Percentiles rank a stretch among this genome's conserved stretches.
phyloP scores from a whole-genome alignment of 92 coral and sea anemone genomes.

The Blastomussa wellsi region DNA sequence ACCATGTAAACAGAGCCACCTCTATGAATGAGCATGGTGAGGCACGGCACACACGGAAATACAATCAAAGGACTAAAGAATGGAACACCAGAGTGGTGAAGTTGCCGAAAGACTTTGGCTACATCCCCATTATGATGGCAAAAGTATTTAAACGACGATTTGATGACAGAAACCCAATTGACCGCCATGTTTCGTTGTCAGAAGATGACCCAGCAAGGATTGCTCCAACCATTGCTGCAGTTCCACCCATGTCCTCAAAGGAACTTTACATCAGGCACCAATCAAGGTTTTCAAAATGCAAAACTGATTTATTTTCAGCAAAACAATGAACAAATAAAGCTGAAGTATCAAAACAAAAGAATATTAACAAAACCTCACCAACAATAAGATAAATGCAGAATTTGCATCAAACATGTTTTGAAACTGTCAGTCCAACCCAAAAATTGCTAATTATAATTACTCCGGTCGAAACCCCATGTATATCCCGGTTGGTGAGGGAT shows the following conservation, averaged over 20 bases:
- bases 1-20: conserved; percentile 36
- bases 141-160: conserved; percentile 31
- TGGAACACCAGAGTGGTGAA: conserved; percentile 49
- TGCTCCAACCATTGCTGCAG: conserved; percentile 44
- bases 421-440: too few species aligned
- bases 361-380: too few species aligned
- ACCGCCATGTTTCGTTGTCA: conserved; percentile 20
- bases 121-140: conserved; percentile 55
- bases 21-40: conserved; percentile 32
- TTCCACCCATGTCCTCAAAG: conserved; percentile 44
- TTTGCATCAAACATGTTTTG: too few species aligned
- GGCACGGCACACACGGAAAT: conserved; percentile 39
- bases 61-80: conserved; percentile 51
- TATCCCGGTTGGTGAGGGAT: conserved; percentile 61
- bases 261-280: conserved; percentile 41
- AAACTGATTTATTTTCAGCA: conserved; percentile 32
- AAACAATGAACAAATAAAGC: neutral
- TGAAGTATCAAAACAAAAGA: neutral
- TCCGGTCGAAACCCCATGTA: conserved; percentile 53
- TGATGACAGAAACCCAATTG: conserved; percentile 27
- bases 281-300: conserved; percentile 37
- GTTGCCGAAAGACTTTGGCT: conserved; percentile 49
- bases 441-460: neutral
- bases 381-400: too few species aligned
- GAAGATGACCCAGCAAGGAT: conserved; percentile 43